Evolutionary conservation across 2,113 vertebrate genomes (phyloP).

Genomic region (Oostethus manadensis): DNA sequence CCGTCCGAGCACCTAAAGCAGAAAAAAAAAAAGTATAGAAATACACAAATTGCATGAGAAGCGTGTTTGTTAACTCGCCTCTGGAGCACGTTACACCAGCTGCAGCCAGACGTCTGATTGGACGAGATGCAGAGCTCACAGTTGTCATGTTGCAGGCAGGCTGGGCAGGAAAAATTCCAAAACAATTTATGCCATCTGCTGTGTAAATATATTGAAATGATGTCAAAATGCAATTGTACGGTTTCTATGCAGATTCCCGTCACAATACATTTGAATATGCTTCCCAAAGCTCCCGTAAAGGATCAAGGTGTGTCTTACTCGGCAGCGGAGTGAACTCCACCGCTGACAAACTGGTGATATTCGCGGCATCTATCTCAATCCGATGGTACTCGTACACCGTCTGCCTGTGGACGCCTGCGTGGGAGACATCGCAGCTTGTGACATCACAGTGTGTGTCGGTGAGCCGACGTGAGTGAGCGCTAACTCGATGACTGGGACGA

Average conservation of each 20-base stretch:
- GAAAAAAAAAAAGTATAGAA: not conserved
- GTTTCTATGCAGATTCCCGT: too few species aligned
- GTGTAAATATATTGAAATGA: not conserved
- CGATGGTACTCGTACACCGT: slow-evolving; percentile 92
- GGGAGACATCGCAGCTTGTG: slow-evolving; percentile 2
- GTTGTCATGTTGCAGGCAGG: slow-evolving; percentile 82
- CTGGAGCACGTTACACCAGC: slow-evolving; percentile 91
- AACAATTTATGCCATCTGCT: not conserved
- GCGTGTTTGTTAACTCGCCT: slow-evolving; percentile 68
- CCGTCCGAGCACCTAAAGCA: slow-evolving; percentile 88
- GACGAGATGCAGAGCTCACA: slow-evolving; percentile 81
- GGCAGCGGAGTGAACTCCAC: slow-evolving; percentile 87
- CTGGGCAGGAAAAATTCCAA: slow-evolving; percentile 51
- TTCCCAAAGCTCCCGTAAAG: too few species aligned
- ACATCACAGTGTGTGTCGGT: not conserved
- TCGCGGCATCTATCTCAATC: slow-evolving; percentile 78
- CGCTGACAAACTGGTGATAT: slow-evolving; percentile 76
- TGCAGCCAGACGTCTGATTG: slow-evolving; percentile 81
- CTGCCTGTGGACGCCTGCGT: slow-evolving; percentile 69
- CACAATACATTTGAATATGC: too few species aligned
- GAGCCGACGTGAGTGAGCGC: slow-evolving; percentile 5
- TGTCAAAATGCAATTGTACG: not conserved
- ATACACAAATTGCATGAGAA: not conserved
- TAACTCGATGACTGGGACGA: slow-evolving; percentile 77
- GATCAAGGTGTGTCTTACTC: slow-evolving; percentile 73